Percentiles rank a stretch among this genome's conserved stretches.
These are phyloP conservation scores for Scomber japonicus DNA, from an alignment of 2,113 vertebrate species.

Conservation along the genomic window DNA sequence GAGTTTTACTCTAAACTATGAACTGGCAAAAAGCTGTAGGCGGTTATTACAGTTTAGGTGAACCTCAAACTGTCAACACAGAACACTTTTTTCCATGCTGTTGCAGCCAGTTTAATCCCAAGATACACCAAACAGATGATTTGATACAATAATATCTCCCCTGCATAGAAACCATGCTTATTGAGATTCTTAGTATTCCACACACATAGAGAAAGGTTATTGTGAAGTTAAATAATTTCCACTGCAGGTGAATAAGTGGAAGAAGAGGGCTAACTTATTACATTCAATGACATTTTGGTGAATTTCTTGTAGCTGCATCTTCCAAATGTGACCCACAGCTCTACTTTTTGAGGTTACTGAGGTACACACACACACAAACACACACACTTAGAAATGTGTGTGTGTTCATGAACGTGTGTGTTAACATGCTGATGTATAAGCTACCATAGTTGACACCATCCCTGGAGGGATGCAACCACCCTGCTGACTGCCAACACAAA, in stretches of 20 bases:
- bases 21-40: not conserved
- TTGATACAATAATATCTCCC: not conserved
- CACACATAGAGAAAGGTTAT: not conserved
- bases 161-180: not conserved
- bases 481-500: constrained; percentile 59
- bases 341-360: not conserved
- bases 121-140: not conserved
- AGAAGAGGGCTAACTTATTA: not conserved
- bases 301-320: not conserved
- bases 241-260: not conserved
- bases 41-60: not conserved
- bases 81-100: not conserved
- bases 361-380: not conserved
- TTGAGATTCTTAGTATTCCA: not conserved
- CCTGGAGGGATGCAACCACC: constrained; percentile 48
- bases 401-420: constrained; percentile 5
- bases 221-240: not conserved
- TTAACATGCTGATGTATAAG: constrained; percentile 28
- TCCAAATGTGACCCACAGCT: not conserved
- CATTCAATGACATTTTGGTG: not conserved
- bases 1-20: not conserved
- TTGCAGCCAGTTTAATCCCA: constrained; percentile 13
- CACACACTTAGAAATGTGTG: not conserved
- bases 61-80: not conserved
- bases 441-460: constrained; percentile 41